Percentiles rank a stretch among this genome's conserved stretches.
Evolutionary conservation across 2,797 vertebrate genomes (phyloP).

Genomic region (Garrulus glandarius): DNA sequence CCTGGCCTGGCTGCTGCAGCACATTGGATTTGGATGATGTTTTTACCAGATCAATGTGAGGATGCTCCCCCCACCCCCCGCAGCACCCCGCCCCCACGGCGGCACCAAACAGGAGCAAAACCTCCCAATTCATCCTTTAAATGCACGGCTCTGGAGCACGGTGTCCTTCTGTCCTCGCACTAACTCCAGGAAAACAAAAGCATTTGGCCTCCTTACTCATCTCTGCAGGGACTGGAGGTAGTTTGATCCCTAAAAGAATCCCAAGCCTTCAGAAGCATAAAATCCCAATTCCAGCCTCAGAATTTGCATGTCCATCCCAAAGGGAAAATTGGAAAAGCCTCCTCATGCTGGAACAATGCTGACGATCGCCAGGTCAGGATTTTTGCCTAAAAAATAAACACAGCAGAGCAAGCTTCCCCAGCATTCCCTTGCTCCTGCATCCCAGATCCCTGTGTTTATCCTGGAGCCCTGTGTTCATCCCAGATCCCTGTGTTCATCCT

Average conservation of each 20-base stretch:
- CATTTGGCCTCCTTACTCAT: background rate
- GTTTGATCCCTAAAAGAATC: background rate
- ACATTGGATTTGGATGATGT: constrained; percentile 47
- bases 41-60: constrained; percentile 48
- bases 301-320: background rate
- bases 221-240: background rate
- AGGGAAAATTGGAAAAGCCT: background rate
- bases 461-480: fast-evolving
- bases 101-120: background rate
- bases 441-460: fast-evolving
- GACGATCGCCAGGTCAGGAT: background rate
- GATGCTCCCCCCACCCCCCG: background rate
- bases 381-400: background rate
- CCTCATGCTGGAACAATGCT: background rate
- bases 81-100: background rate
- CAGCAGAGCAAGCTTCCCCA: background rate
- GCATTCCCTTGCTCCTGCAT: background rate
- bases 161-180: background rate
- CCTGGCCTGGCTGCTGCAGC: constrained; percentile 1
- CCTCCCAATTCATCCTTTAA: background rate
- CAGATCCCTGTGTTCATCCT: fast-evolving
- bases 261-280: background rate
- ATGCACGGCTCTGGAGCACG: background rate
- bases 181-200: background rate
- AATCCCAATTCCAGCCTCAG: constrained; percentile 56